Evolutionary conservation across 2,888 invertebrate genomes (phyloP).

Genomic region (Trisateles emortualis): DNA sequence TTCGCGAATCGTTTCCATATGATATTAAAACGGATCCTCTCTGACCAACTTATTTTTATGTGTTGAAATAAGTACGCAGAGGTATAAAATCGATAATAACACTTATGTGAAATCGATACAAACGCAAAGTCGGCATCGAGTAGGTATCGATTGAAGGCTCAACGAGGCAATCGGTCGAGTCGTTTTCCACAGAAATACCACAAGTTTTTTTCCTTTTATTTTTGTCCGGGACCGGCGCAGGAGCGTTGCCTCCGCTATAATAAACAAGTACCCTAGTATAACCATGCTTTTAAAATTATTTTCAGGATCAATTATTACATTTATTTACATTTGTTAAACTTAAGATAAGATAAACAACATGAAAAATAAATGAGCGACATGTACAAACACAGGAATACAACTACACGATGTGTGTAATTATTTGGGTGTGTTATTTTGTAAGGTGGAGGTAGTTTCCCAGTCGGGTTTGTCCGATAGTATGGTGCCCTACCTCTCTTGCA

Average conservation of each 20-base stretch:
- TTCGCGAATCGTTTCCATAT: not conserved
- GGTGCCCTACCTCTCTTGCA: too few relatives aligned
- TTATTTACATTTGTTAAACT: not conserved
- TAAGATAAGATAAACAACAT: too few relatives aligned
- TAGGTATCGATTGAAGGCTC: constrained; percentile 63
- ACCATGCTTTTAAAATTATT: constrained; percentile 48
- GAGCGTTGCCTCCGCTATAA: constrained; percentile 78
- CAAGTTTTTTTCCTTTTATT: constrained; percentile 75
- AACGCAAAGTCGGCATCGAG: constrained; percentile 36
- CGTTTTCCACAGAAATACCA: constrained; percentile 77
- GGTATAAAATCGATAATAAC: constrained; percentile 27
- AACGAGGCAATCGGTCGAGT: constrained; percentile 72
- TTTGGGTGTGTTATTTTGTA: too few relatives aligned
- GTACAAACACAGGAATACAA: too few relatives aligned
- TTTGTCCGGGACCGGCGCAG: constrained; percentile 68
- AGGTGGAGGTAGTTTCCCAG: too few relatives aligned
- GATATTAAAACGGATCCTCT: not conserved
- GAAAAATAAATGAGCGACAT: too few relatives aligned
- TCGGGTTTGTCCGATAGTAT: too few relatives aligned
- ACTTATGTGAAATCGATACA: constrained; percentile 49
- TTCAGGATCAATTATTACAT: constrained; percentile 20
- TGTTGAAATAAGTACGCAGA: constrained; percentile 28
- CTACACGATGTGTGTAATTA: too few relatives aligned
- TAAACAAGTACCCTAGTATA: constrained; percentile 65
- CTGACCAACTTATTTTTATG: constrained; percentile 19